Conservation (phyloP, 2,797 vertebrate species). For the Phaenicophaeus curvirostris region DNA sequence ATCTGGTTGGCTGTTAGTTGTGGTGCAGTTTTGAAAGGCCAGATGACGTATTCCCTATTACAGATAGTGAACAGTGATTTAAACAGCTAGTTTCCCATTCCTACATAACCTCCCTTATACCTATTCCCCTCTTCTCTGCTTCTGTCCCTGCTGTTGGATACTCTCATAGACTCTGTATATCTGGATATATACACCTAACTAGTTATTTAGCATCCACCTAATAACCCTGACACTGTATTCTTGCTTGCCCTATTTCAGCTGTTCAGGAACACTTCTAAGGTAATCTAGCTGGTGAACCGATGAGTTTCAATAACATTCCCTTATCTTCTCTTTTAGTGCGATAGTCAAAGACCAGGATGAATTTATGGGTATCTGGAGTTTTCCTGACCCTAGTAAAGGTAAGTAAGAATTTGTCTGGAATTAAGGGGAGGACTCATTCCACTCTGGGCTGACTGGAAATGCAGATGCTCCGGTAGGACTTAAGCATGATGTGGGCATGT, state of each 20-base stretch:
- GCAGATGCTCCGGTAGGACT: neutral
- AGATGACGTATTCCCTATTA: neutral
- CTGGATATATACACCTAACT: neutral
- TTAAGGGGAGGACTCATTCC: neutral
- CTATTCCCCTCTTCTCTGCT: neutral
- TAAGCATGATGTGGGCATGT: neutral
- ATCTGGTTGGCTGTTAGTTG: neutral
- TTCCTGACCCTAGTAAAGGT: neutral
- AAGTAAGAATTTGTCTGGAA: neutral
- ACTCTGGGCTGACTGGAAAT: neutral
- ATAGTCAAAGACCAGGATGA: neutral
- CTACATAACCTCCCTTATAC: neutral
- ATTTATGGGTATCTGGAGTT: neutral
- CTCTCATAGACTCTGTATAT: neutral
- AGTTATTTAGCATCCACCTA: neutral
- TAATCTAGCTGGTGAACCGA: neutral
- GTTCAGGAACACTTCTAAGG: neutral
- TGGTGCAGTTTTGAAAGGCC: neutral
- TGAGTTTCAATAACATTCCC: neutral
- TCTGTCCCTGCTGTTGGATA: neutral
- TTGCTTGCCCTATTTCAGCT: neutral
- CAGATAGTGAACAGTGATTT: neutral
- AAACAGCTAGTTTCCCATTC: neutral
- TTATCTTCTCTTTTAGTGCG: neutral
- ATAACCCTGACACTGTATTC: neutral